Base-by-base conservation (phyloP, 1,140 invertebrate genomes). In the Holcopasites calliopsidis region DNA sequence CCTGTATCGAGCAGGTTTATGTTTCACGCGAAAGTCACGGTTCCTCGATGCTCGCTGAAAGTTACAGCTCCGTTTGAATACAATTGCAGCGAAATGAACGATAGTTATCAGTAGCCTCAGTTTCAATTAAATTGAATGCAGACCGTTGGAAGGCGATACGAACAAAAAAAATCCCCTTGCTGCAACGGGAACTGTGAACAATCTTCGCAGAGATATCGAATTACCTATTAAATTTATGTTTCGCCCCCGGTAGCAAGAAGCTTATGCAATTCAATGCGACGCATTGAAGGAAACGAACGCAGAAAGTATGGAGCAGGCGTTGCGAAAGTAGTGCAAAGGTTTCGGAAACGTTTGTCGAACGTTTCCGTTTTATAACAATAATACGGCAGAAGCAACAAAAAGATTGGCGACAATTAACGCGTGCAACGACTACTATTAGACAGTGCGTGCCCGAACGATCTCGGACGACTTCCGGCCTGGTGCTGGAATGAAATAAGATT, bases 401-500 rank as follows among this genome's bases (percentile, higher is more conserved):
- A 18, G 54, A n/a, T 26, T 13, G 1, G 31, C n/a, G 6, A 58
- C 64, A 73, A 69, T 75, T 60, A n/a, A 35, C 33, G 26, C 40
- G 61, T 62, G 68, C 47, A 47, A 31, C 60, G 60, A 49, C 52
- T 76, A 47, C 16, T n/a, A n/a, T n/a, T n/a, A 57, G 70, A 18
- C 44, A 47, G 57, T n/a, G n/a, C 54, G 11, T 40, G 21, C 52
- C 62, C 64, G 35, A 31, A 61, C 52, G 49, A 64, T 60, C 76
- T 61, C 64, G 13, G 75, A 78, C 70, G 52, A 78, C 70, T 78
- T 77, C 79, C 70, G 70, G 62, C 69, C 40, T 77, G 60, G 10
- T 33, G 40, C n/a, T 72, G 70, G 62, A 68, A 74, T 77, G 70
- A 66, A 81, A 81, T 70, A 78, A 74, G 76, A 81, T 65, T 78